Evolutionary conservation across 2,113 vertebrate genomes (phyloP).

Genomic region (Sinocyclocheilus grahami): DNA sequence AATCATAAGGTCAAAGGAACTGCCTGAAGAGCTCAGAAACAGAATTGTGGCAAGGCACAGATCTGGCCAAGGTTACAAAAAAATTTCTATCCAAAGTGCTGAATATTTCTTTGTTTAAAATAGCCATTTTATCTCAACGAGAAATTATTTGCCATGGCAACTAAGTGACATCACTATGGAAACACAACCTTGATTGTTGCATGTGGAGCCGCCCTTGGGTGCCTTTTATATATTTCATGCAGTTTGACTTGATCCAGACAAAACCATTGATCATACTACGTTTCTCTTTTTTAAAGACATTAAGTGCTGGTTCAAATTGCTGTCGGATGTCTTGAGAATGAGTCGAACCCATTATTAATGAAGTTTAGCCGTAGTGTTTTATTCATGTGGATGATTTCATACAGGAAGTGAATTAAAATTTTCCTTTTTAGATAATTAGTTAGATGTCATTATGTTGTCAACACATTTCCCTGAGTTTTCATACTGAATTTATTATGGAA

Average conservation of each 20-base stretch:
- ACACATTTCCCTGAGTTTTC: background rate
- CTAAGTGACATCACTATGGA: conserved; percentile 60
- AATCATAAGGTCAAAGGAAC: no score
- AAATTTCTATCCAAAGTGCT: background rate
- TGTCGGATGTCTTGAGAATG: background rate
- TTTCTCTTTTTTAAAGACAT: background rate
- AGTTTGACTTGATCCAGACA: conserved; percentile 5
- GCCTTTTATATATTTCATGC: background rate
- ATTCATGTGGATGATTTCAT: background rate
- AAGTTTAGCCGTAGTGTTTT: background rate
- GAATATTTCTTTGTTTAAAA: conserved; percentile 16
- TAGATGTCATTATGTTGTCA: background rate
- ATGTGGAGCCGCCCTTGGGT: conserved; percentile 13
- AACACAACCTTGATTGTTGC: conserved; percentile 53
- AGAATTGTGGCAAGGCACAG: no score
- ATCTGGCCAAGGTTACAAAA: no score
- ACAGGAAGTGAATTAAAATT: background rate
- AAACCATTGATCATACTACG: background rate
- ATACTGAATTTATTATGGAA: background rate
- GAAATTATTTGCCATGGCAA: conserved; percentile 58
- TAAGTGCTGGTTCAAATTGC: background rate
- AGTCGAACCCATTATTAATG: background rate
- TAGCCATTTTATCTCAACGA: conserved; percentile 41
- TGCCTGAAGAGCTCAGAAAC: no score
- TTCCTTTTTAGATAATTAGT: background rate